Base-by-base conservation (phyloP, 2,888 invertebrate genomes). In the Hemithea aestivaria region DNA sequence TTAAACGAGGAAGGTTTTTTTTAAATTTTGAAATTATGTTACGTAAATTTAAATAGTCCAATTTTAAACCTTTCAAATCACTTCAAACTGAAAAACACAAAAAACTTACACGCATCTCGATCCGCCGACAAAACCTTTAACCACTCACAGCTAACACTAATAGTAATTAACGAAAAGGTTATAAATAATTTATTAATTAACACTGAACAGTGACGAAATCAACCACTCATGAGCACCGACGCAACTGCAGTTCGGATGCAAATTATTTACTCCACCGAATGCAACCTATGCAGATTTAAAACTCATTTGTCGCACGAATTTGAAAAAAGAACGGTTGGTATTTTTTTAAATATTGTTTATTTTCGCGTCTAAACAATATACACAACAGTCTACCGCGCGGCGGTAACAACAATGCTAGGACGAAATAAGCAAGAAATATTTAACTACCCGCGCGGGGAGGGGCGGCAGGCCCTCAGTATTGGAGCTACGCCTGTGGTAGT, bases 391-490 rank as follows among this genome's bases (percentile, higher is more conserved):
- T 70, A 66, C 76, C 69, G 66, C 81, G 84, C 77, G 68, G 77
- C 85, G 76, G 79, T 71, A 82, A 87, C 88, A 88, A 88, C 87
- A 88, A 88, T 88, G 87, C 88, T 85, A 73, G 73, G 77, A 80
- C 85, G 87, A 85, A 87, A 88, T 84, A 88, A 88, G 87, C 88
- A 88, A 87, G 87, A 87, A 88, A 88, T 88, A 88, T 88, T 88
- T 88, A 88, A 88, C 87, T 85, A 87, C 84, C 81, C 70, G 61
- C 50, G 81, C 64, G 81, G 84, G 81, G 79, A 65, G 77, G 84
- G 85, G 84, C 77, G 81, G 74, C 70, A 73, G 78, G 77, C 80
- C 83, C 83, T 77, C 84, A 84, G 87, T 83, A 84, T 85, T 85
- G 85, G 87, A 75, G 87, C 81, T 83, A 75, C 75, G 82, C 72